Conservation (phyloP, 2,888 invertebrate species). For the Chrysodeixis includens region DNA sequence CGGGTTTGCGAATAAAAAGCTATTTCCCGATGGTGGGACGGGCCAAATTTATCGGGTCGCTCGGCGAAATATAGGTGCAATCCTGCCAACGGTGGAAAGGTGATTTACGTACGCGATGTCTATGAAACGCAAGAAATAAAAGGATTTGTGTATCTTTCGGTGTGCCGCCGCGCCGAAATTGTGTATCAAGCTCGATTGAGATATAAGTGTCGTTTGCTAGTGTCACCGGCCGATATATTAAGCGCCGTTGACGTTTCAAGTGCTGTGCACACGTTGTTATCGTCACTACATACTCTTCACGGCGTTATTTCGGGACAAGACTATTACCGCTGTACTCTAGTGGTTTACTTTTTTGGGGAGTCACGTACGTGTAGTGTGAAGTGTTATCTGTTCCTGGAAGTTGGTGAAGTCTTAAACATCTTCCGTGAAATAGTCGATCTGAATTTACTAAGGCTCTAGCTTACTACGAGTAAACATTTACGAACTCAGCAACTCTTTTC, state of each 20-base stretch:
- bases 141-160: slow-evolving; percentile 68
- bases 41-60: slow-evolving; percentile 80
- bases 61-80: slow-evolving; percentile 79
- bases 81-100: slow-evolving; percentile 67
- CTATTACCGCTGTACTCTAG: slow-evolving; percentile 28
- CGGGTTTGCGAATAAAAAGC: slow-evolving; percentile 78
- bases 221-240: slow-evolving; percentile 53
- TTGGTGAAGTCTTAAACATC: slow-evolving; percentile 29
- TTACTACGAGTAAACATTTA: slow-evolving; percentile 28
- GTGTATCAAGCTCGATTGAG: slow-evolving; percentile 56
- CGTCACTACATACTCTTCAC: slow-evolving; percentile 44
- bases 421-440: slow-evolving; percentile 34
- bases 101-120: slow-evolving; percentile 77
- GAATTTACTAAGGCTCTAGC: slow-evolving; percentile 34
- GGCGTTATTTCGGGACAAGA: slow-evolving; percentile 34
- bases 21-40: slow-evolving; percentile 74
- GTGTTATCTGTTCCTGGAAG: slow-evolving; percentile 29
- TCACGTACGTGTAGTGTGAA: slow-evolving; percentile 27
- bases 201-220: slow-evolving; percentile 59
- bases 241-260: slow-evolving; percentile 40
- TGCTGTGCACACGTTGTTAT: slow-evolving; percentile 58
- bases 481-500: slow-evolving; percentile 24
- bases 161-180: slow-evolving; percentile 45
- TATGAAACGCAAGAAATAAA: slow-evolving; percentile 75
- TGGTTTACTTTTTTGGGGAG: slow-evolving; percentile 18